Evolutionary conservation across 2,888 invertebrate species (phyloP).

Genomic region (Branchellion lobata): DNA sequence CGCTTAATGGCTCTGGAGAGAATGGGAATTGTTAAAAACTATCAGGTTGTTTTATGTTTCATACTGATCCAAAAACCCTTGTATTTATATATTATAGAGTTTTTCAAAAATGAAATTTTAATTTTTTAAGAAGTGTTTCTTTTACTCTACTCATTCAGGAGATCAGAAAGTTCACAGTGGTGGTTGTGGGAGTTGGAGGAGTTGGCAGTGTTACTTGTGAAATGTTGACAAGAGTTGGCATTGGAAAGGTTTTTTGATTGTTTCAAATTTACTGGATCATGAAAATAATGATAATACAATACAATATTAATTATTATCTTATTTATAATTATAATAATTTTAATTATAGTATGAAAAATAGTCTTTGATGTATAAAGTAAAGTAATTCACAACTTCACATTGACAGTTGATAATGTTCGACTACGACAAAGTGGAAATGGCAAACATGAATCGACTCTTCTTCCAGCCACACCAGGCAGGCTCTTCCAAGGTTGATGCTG

Average conservation of each 20-base stretch:
- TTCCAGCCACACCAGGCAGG: constrained; percentile 91
- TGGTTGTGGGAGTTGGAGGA: constrained; percentile 94
- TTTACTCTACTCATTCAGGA: constrained; percentile 62
- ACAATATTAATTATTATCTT: no score
- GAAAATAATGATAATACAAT: no score
- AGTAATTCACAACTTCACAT: no score
- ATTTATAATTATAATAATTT: no score
- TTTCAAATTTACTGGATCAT: no score
- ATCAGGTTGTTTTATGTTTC: constrained; percentile 68
- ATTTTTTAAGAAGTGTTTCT: background rate
- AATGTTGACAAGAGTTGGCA: constrained; percentile 96
- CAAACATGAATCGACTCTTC: constrained; percentile 98
- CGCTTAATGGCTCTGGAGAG: constrained; percentile 97
- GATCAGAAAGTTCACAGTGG: constrained; percentile 78
- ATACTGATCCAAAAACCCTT: no score
- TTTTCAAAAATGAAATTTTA: no score
- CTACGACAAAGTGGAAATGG: constrained; percentile 96
- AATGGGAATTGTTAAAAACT: constrained; percentile 98
- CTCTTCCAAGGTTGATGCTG: constrained; percentile 76
- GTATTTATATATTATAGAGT: no score
- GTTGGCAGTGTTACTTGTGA: constrained; percentile 99
- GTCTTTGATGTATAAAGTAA: no score
- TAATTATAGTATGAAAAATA: no score
- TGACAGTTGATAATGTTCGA: constrained; percentile 87
- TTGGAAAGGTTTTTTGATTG: constrained; percentile 82